Conservation (phyloP, 2,113 vertebrate genomes). For the Caranx melampygus region DNA sequence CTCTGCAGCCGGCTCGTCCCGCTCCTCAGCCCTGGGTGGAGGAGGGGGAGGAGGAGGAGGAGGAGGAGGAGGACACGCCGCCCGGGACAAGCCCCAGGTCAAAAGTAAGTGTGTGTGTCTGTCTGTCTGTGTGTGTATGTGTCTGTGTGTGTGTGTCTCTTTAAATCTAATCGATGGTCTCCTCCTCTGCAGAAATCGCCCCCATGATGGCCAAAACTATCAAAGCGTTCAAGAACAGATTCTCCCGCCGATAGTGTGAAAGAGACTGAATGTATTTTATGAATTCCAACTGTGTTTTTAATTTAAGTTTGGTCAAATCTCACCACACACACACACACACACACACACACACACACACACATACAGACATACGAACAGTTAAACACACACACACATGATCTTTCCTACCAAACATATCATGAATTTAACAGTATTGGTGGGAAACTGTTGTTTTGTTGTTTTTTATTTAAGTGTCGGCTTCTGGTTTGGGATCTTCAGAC, state of each 20-base stretch:
- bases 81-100: slow-evolving; percentile 90
- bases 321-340: too few species aligned
- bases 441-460: neutral
- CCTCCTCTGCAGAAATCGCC: slow-evolving; percentile 90
- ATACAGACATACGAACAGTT: neutral
- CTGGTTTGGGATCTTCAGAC: slow-evolving; percentile 16
- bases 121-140: rapidly evolving
- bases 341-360: slow-evolving; percentile 25
- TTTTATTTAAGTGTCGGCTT: slow-evolving; percentile 34
- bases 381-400: slow-evolving; percentile 11
- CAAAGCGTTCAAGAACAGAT: slow-evolving; percentile 99
- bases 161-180: neutral
- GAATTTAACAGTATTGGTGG: slow-evolving; percentile 42
- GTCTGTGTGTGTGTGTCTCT: too few species aligned
- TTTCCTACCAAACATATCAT: slow-evolving; percentile 15
- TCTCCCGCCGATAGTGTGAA: slow-evolving; percentile 92
- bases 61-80: slow-evolving; percentile 73
- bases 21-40: slow-evolving; percentile 77
- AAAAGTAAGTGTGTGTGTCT: slow-evolving; percentile 89
- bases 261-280: slow-evolving; percentile 70
- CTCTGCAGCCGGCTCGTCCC: slow-evolving; percentile 83
- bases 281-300: slow-evolving; percentile 67
- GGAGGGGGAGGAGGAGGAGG: slow-evolving; percentile 34
- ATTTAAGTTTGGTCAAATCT: slow-evolving; percentile 58
- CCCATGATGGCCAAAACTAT: slow-evolving; percentile 99